A percentile compares a stretch with the other conserved stretches of the same genome.
phyloP scores from a whole-genome alignment of 1,140 invertebrate species.

The Trichonephila clavata region DNA sequence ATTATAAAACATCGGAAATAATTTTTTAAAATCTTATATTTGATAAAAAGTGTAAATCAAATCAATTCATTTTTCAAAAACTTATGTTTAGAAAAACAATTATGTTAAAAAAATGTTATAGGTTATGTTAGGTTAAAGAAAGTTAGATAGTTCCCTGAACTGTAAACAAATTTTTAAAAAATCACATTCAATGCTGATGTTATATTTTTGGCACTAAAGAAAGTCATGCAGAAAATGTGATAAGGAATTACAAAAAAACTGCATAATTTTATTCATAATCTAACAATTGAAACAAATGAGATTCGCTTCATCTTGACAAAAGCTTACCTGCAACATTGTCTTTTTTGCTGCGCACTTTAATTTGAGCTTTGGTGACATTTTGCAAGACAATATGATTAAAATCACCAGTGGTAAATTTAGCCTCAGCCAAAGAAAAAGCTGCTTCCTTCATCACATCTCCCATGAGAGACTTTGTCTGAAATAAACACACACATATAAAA shows the following conservation, averaged over 20 bases:
- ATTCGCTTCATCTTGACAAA: not conserved
- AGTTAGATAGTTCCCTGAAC: too few species aligned
- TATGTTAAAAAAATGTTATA: too few species aligned
- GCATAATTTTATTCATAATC: not conserved
- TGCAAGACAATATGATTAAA: conserved; percentile 99
- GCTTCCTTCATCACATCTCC: conserved; percentile 99
- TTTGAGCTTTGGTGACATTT: conserved; percentile 99
- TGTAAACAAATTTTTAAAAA: too few species aligned
- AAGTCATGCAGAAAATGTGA: not conserved
- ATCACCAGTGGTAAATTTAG: conserved; percentile 97
- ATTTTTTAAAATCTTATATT: too few species aligned
- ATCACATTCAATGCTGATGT: too few species aligned
- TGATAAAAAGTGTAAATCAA: too few species aligned
- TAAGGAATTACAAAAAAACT: not conserved
- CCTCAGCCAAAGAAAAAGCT: conserved; percentile 98
- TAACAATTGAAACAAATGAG: not conserved
- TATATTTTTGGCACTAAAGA: too few species aligned
- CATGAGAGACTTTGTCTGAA: conserved; percentile 98
- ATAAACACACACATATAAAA: conserved; percentile 38
- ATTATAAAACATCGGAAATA: too few species aligned
- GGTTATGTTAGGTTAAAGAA: too few species aligned
- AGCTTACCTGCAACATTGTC: conserved; percentile 97
- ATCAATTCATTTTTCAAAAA: too few species aligned
- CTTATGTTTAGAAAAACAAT: too few species aligned
- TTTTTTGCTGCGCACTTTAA: conserved; percentile 98